Evolutionary conservation across 64 coral and sea anemone genomes (phyloP), one percentile per base, ranked within the genome.

Genomic region (Trachythela sp.): DNA sequence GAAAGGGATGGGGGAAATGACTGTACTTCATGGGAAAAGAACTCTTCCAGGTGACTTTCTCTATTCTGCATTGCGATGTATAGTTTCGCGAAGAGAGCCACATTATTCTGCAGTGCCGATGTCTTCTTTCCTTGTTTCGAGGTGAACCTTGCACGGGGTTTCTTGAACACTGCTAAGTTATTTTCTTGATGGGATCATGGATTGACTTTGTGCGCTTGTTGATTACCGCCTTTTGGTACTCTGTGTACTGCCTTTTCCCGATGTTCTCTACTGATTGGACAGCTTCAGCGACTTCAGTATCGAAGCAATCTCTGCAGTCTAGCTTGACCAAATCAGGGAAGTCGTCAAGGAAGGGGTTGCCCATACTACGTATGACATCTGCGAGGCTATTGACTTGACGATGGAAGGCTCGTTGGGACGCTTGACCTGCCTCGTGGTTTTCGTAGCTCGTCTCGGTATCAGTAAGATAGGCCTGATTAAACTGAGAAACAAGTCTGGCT

Each of bases 321-420:
- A 64, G 26, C 0, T 0, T 64, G 5, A 64, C 56, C 24, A 64
- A 64, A 7, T 64, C 56, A 8, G 88, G 37, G 22, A 90, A 89
- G 48, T 92, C 71, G 38, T 89, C 93, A 36, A 91, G 58, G 42
- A 94, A 94, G 45, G 93, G 89, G 88, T 94, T 50, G 14, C 54
- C 18, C 2, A 22, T 22, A 2, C 67, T 37, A 26, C 38, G 84
- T 11, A 88, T 83, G 9, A 90, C 88, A 17, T 94, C 84, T n/a
- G n/a, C 24, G 32, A 92, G 77, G 54, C 40, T 83, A 33, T 92
- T 92, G 17, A 88, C 86, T 83, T 92, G 91, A 41, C 83, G 13
- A 40, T 92, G 70, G 86, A 92, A 92, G 33, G 91, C 83, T 67
- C 50, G 80, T 85, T 92, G 86, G 32, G 86, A 37, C 84, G 67